A percentile compares a stretch with the other conserved stretches of the same genome.
These are phyloP conservation scores for Rhyzopertha dominica DNA, from an alignment of 1,140 invertebrate species.

Conservation along the genomic window DNA sequence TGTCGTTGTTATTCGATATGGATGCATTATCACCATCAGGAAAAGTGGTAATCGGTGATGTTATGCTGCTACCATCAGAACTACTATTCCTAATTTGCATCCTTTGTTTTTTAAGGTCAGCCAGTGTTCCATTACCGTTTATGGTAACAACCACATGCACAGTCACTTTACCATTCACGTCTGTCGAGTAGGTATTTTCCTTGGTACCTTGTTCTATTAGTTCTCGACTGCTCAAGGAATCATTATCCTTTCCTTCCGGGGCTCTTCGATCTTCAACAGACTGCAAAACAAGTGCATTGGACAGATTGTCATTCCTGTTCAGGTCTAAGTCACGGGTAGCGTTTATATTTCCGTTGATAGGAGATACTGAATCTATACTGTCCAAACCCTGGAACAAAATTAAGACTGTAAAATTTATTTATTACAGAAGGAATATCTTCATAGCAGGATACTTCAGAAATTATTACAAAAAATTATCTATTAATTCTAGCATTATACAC, in stretches of 20 bases:
- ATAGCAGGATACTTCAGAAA: too few relatives aligned
- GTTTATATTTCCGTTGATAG: too few relatives aligned
- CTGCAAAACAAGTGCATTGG: too few relatives aligned
- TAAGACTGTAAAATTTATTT: conserved; percentile 6
- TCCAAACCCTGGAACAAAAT: conserved; percentile 22
- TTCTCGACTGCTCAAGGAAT: conserved; percentile 51
- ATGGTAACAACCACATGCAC: conserved; percentile 69
- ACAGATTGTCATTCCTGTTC: too few relatives aligned
- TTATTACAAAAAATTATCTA: too few relatives aligned
- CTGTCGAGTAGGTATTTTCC: conserved; percentile 70
- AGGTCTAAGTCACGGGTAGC: too few relatives aligned
- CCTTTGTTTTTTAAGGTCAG: conserved; percentile 85
- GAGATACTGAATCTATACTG: conserved; percentile 15
- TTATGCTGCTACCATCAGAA: conserved; percentile 48
- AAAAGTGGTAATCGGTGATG: conserved; percentile 46
- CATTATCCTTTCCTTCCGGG: conserved; percentile 74
- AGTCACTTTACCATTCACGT: conserved; percentile 82
- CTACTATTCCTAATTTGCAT: conserved; percentile 69
- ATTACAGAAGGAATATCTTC: too few relatives aligned
- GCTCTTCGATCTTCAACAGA: conserved; percentile 58
- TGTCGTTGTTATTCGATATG: conserved; percentile 38
- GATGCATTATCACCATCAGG: conserved; percentile 44
- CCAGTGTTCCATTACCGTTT: conserved; percentile 61
- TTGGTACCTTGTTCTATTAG: conserved; percentile 75
- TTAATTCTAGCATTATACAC: too few relatives aligned